Base-by-base conservation (phyloP, 35 echinoderm and acorn worm species). In the Strongylocentrotus purpuratus region DNA sequence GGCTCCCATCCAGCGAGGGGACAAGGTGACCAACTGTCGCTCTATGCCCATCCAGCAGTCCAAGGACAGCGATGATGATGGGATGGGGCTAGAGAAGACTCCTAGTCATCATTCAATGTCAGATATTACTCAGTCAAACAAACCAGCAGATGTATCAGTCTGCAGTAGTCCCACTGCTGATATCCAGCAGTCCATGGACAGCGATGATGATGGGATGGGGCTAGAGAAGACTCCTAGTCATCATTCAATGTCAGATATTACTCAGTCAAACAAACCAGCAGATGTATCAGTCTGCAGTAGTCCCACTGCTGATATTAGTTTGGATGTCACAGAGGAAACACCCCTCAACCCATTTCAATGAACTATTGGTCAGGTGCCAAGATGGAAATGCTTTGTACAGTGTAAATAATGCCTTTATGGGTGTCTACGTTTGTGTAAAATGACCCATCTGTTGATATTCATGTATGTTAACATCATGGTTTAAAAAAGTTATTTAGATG, bases 1-100 rank as follows among this genome's bases (percentile, higher is more conserved):
- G 45, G 46, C 45, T 17, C 48, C 91, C 22, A 33, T 93, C 14
- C 32, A 89, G 33, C 20, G 87, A 46, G 48, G 91, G 3, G 91
- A 93, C 46, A 93, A 93, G 91, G 91, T 50, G 45, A 93, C 91
- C 31, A 93, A 93, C 91, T 93, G 91, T 58, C 91, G 5, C 46
- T 58, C 91, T 18, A 17, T 32, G 45, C 91, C 91, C 45, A 47
- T 93, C 48, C 17, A 33, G 48, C 46, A 46, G 9, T 93, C 91
- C 5, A 32, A 31, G 45, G 91, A 91, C 5, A 22, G 46, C 9
- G 2, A 89, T 45, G 87, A 41, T 89, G 87, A 46, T 2, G 9
- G 31, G 45, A 32, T 17, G 33, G 45, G 87, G 33, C 87, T 89
- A 9, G 87, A 89, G 32, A 46, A 89, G 32, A 46, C 87, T 25